Evolutionary conservation across 2,797 vertebrate genomes (phyloP).

Genomic region (Petrocephalus sullivani): DNA sequence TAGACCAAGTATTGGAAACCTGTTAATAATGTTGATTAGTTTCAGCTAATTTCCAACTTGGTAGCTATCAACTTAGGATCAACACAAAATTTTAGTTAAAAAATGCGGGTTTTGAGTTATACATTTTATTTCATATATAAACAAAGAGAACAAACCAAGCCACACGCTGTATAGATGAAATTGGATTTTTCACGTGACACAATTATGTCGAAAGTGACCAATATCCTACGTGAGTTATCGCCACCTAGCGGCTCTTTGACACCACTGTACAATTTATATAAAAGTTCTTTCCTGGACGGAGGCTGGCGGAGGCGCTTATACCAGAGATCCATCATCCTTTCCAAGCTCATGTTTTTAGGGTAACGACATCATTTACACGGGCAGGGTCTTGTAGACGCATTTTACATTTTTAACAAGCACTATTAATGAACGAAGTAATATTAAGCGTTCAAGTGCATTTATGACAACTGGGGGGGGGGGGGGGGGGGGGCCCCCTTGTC

Average conservation of each 20-base stretch:
- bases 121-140: neutral
- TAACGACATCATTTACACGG: neutral
- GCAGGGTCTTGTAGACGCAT: neutral
- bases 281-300: neutral
- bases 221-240: neutral
- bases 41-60: neutral
- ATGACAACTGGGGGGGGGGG: too few relatives aligned
- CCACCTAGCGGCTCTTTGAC: neutral
- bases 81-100: neutral
- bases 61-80: neutral
- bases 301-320: neutral
- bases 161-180: neutral
- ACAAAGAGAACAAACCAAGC: neutral
- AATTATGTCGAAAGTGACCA: neutral
- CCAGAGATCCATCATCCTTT: neutral
- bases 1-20: neutral
- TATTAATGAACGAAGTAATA: too few relatives aligned
- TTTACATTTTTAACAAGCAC: too few relatives aligned
- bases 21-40: neutral
- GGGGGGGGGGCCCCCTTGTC: too few relatives aligned
- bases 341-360: neutral
- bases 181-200: neutral
- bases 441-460: too few relatives aligned
- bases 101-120: neutral
- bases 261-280: neutral